Conservation (phyloP, 2,797 vertebrate species). For the Malurus leucopterus region DNA sequence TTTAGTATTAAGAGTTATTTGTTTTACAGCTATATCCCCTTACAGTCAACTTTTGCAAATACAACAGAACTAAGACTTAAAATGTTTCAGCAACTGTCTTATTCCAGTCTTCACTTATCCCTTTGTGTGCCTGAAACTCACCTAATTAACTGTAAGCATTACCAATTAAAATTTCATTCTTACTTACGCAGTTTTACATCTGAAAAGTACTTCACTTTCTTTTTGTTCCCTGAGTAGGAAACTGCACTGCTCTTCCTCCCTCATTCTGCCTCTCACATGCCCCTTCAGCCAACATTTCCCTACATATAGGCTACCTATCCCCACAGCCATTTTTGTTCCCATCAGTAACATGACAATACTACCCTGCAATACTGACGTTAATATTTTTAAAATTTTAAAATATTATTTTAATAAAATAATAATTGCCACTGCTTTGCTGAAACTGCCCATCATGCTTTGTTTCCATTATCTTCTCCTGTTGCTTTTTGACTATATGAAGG, state of each 20-base stretch:
- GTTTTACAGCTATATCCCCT: neutral
- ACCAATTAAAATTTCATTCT: neutral
- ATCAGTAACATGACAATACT: too few relatives aligned
- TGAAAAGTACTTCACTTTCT: neutral
- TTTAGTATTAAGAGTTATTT: neutral
- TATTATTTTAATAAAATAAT: too few relatives aligned
- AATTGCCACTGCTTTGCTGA: neutral
- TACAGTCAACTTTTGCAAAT: neutral
- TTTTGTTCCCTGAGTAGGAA: neutral
- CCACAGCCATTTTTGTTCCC: neutral
- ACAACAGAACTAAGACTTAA: neutral
- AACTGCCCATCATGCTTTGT: neutral
- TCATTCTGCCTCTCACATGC: rapidly evolving
- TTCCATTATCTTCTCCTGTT: neutral
- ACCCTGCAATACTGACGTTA: rapidly evolving
- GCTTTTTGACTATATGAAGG: neutral
- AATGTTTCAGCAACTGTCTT: neutral
- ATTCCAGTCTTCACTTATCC: neutral
- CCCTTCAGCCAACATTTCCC: neutral
- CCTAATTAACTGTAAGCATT: neutral
- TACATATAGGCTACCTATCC: rapidly evolving
- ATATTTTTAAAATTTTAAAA: neutral
- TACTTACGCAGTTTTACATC: neutral
- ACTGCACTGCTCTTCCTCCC: neutral
- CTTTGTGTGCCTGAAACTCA: neutral